Conservation (phyloP, 2,113 vertebrate genomes). For the Pongo abelii region DNA sequence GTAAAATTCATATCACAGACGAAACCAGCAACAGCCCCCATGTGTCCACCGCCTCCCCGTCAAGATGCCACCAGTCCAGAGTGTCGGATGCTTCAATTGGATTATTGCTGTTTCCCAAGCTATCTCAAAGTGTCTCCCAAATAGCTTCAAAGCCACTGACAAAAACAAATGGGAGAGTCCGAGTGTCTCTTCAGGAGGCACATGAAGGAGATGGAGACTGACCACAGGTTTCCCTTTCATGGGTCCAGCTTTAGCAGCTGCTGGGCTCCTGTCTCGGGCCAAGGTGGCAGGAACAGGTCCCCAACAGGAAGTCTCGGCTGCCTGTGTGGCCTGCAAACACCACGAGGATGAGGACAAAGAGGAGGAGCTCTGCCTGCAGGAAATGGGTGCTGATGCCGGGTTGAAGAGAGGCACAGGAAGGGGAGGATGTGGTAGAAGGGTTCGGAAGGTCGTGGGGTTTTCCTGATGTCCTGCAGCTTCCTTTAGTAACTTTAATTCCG, state of each 20-base stretch:
- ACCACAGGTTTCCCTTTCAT: accelerated
- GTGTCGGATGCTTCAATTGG: neutral
- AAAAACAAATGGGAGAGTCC: neutral
- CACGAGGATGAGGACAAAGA: no score
- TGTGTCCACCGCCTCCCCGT: neutral
- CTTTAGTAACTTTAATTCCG: neutral
- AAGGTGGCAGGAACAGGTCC: neutral
- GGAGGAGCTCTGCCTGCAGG: neutral
- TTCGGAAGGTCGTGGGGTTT: accelerated
- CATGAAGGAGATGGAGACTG: accelerated
- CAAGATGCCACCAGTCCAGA: neutral
- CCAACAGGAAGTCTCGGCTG: neutral
- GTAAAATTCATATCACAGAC: neutral
- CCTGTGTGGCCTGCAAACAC: neutral
- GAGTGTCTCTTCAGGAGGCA: accelerated
- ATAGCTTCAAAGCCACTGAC: constrained; percentile 4
- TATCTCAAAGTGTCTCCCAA: constrained; percentile 74
- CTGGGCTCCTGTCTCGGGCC: neutral
- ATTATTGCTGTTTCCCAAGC: constrained; percentile 63
- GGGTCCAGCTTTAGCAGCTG: accelerated
- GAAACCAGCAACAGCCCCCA: accelerated
- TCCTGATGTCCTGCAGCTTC: neutral
- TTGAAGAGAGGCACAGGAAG: neutral
- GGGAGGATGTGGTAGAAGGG: neutral
- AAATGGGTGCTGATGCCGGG: no score